These are phyloP conservation scores for Thymelicus acteon DNA, from an alignment of 2,888 invertebrate genomes.

Conservation along the genomic window DNA sequence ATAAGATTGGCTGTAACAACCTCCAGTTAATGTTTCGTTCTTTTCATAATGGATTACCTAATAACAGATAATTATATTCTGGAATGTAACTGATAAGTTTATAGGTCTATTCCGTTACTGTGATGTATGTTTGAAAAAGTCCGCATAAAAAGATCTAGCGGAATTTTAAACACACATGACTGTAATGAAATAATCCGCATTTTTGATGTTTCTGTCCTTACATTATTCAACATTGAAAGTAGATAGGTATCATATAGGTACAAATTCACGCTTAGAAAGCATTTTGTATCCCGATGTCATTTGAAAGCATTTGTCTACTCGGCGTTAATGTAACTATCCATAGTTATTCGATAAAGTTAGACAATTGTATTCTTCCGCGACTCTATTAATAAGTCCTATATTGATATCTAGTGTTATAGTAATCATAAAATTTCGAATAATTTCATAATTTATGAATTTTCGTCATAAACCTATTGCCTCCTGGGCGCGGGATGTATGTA, in stretches of 20 bases:
- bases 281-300: slow-evolving; percentile 63
- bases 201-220: slow-evolving; percentile 25
- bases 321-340: slow-evolving; percentile 58
- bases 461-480: background rate
- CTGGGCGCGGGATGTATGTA: background rate
- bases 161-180: background rate
- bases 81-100: slow-evolving; percentile 21
- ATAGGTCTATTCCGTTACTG: slow-evolving; percentile 6
- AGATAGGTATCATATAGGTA: slow-evolving; percentile 76
- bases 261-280: slow-evolving; percentile 63
- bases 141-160: background rate
- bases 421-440: slow-evolving; percentile 46
- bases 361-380: slow-evolving; percentile 62
- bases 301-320: slow-evolving; percentile 67
- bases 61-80: slow-evolving; percentile 5
- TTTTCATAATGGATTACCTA: slow-evolving; percentile 17
- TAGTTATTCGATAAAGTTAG: slow-evolving; percentile 55
- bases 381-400: slow-evolving; percentile 70
- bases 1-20: slow-evolving; percentile 83
- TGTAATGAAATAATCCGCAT: slow-evolving; percentile 2
- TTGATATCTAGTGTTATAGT: slow-evolving; percentile 71
- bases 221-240: slow-evolving; percentile 36
- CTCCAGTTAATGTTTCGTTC: slow-evolving; percentile 46
- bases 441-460: slow-evolving; percentile 3
- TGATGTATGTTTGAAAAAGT: background rate